Base-by-base conservation (phyloP, 2,888 invertebrate genomes). In the Pogonocherus hispidulus region DNA sequence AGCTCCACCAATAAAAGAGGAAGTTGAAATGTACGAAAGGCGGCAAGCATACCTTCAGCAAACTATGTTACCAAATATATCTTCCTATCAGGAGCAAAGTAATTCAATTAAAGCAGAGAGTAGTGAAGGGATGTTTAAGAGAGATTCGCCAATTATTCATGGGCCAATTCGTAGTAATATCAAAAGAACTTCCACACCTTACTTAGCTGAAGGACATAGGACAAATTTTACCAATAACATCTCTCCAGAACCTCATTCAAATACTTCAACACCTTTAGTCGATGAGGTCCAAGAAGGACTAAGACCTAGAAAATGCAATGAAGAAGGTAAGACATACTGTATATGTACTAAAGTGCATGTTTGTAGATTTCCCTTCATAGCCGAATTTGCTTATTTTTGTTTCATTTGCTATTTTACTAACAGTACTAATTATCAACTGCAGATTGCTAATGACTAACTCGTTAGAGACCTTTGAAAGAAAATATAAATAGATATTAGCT, bases 161-260 rank as follows among this genome's bases (percentile, higher is more conserved):
- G 86, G 86, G 64, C 86, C 88, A 59, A 83, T 86, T 23, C 84
- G 87, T 44, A 86, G 86, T 49, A 78, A 84, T 11, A 86, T 87
- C 72, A 84, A 88, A 66, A 77, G 86, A 14, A 60, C 74, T 9
- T 69, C 72, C n/a, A 63, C 72, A 16, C 75, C 73, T 41, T 56
- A 71, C 19, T 2, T 51, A 1, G 41, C 60, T 6, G 66, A 63
- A 6, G 62, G 46, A 5, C 70, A 63, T 9, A 57, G 71, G 19
- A 27, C 49, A 20, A 63, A 37, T 55, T 73, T 65, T 52, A 51
- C 37, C 44, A 69, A 63, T 35, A 67, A 72, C 11, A 59, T 55
- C 78, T 89, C 89, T 76, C 89, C 89, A 66, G 92, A 92, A 83
- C 89, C 92, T 52, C 92, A 92, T 86, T 92, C 92, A 67, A 89